These are phyloP conservation scores for Dicyrtomina minuta DNA, from an alignment of 2,888 invertebrate genomes.

Conservation along the genomic window DNA sequence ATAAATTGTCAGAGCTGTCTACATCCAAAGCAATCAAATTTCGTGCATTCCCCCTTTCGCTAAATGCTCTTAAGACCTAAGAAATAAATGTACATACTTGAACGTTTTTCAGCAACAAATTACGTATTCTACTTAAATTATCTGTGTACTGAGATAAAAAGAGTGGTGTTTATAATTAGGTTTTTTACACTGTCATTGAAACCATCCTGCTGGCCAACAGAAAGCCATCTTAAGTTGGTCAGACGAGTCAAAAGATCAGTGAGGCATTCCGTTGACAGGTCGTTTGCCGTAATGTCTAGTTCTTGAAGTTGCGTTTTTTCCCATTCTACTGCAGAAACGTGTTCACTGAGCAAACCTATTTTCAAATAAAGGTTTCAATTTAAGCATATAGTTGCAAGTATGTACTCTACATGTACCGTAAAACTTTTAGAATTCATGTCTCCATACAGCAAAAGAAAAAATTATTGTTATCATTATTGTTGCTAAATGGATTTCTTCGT, in stretches of 20 bases:
- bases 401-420: not conserved
- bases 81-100: constrained; percentile 16
- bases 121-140: no score
- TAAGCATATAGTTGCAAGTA: not conserved
- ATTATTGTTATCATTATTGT: no score
- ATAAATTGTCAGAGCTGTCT: constrained; percentile 91
- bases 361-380: constrained; percentile 44
- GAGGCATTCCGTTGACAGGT: constrained; percentile 88
- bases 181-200: constrained; percentile 80
- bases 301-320: constrained; percentile 92
- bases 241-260: constrained; percentile 87
- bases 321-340: constrained; percentile 97
- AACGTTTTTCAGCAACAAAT: not conserved
- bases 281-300: constrained; percentile 95
- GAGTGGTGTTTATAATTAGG: not conserved
- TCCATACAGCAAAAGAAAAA: no score
- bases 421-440: no score
- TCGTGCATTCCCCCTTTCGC: constrained; percentile 75
- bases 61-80: constrained; percentile 82
- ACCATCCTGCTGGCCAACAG: constrained; percentile 95
- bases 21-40: constrained; percentile 85
- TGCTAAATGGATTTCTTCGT: not conserved
- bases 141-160: no score
- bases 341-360: constrained; percentile 81
- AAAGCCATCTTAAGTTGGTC: constrained; percentile 81